Evolutionary conservation across 2,113 vertebrate species (phyloP).

Genomic region (Phalacrocorax aristotelis): DNA sequence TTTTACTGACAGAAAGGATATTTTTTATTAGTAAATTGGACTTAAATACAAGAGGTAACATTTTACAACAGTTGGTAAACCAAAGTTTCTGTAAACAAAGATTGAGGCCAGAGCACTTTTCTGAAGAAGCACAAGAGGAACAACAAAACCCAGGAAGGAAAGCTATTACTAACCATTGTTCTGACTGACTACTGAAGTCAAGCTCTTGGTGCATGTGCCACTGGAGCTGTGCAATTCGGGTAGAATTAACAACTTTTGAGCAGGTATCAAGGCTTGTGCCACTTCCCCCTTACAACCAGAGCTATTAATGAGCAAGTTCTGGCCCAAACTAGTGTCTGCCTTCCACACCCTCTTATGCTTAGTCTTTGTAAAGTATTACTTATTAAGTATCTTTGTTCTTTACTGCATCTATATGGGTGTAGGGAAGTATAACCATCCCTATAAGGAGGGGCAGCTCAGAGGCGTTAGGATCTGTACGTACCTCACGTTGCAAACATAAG

Average conservation of each 20-base stretch:
- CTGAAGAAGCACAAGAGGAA: background rate
- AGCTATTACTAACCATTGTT: background rate
- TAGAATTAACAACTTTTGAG: background rate
- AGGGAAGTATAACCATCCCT: background rate
- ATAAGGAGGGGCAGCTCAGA: background rate
- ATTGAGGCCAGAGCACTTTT: background rate
- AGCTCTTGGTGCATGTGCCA: background rate
- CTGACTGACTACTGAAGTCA: background rate
- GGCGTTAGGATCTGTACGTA: background rate
- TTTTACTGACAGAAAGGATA: conserved; percentile 67
- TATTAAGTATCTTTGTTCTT: background rate
- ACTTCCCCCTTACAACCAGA: background rate
- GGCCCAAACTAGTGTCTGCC: background rate
- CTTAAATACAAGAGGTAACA: conserved; percentile 24
- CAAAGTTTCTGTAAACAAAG: background rate
- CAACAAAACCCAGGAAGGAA: background rate
- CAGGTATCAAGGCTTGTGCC: background rate
- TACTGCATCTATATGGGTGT: background rate
- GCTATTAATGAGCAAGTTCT: background rate
- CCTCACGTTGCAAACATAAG: background rate
- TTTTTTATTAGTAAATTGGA: conserved; percentile 59
- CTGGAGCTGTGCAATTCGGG: background rate
- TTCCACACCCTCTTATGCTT: background rate
- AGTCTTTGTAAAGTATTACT: background rate
- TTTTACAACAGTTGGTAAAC: conserved; percentile 28